Percentiles rank a stretch among this genome's conserved stretches.
Evolutionary conservation across 2,797 vertebrate species (phyloP).

Genomic region (Sebastes oblongus): DNA sequence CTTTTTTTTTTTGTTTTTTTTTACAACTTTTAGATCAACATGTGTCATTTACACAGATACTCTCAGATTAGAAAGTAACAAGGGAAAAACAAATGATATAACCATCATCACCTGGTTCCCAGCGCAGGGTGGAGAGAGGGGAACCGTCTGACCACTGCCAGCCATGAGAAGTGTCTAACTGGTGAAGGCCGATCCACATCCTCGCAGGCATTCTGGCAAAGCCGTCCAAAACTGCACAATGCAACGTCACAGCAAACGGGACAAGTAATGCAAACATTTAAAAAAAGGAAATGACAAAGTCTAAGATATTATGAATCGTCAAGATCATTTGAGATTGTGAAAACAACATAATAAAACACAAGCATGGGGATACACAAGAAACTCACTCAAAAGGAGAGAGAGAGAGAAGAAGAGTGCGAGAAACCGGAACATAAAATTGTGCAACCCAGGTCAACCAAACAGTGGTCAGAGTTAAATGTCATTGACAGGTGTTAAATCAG

Average conservation of each 20-base stretch:
- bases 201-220: constrained; percentile 74
- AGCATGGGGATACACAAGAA: not conserved
- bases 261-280: not conserved
- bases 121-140: constrained; percentile 86
- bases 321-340: not conserved
- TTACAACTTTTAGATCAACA: not conserved
- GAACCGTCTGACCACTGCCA: constrained; percentile 97
- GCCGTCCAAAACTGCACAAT: constrained; percentile 66
- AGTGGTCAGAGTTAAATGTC: not conserved
- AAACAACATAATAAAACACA: not conserved
- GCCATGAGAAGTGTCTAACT: constrained; percentile 87
- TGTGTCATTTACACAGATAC: not conserved
- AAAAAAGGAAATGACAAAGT: not conserved
- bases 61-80: not conserved
- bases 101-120: constrained; percentile 85
- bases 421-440: not conserved
- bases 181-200: constrained; percentile 96
- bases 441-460: not conserved
- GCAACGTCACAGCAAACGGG: constrained; percentile 8
- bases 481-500: not conserved
- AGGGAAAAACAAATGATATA: not conserved
- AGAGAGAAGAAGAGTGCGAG: not conserved
- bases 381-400: not conserved
- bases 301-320: not conserved
- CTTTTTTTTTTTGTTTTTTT: too few relatives aligned